phyloP scores from a whole-genome alignment of 2,113 vertebrate species.

The Nothocercus nigrocapillus region DNA sequence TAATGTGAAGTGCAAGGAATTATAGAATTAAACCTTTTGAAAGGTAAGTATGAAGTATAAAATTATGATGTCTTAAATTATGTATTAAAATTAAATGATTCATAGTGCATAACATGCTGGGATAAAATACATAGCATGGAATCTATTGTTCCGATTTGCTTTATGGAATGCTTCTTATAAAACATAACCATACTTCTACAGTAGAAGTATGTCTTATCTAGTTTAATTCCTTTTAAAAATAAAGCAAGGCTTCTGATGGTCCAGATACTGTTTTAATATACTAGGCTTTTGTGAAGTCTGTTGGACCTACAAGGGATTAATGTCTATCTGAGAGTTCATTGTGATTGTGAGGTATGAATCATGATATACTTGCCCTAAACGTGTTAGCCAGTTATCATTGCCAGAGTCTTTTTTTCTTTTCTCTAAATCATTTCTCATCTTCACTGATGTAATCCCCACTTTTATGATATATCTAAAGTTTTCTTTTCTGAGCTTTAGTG shows the following conservation, averaged over 20 bases:
- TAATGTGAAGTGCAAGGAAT: background rate
- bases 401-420: background rate
- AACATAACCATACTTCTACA: background rate
- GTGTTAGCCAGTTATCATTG: background rate
- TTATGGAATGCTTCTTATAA: background rate
- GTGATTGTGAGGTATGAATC: background rate
- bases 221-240: background rate
- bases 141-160: background rate
- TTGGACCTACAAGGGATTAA: background rate
- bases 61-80: background rate
- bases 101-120: rapidly evolving
- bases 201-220: background rate
- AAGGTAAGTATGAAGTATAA: background rate
- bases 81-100: background rate
- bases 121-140: background rate
- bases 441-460: background rate
- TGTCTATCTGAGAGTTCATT: background rate
- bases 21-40: background rate
- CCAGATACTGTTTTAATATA: background rate
- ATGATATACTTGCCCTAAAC: background rate
- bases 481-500: background rate
- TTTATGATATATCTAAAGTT: background rate
- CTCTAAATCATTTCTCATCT: background rate
- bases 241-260: background rate
- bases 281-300: background rate